Percentiles rank a stretch among this genome's conserved stretches.
These are phyloP conservation scores for Andrena praecox DNA, from an alignment of 2,888 invertebrate species.

Conservation along the genomic window DNA sequence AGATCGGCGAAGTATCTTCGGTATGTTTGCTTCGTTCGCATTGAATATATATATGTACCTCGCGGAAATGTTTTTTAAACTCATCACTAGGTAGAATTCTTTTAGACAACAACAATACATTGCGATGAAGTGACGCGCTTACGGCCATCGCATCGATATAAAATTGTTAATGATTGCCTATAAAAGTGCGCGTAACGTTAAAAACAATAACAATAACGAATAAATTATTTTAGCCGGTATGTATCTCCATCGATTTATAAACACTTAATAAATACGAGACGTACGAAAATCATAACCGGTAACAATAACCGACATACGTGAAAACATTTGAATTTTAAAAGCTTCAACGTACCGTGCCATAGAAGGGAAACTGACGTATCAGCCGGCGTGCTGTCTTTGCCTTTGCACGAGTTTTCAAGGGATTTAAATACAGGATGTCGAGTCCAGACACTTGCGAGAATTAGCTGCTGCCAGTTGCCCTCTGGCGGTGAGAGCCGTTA, in stretches of 20 bases:
- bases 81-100: constrained; percentile 75
- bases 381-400: neutral
- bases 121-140: constrained; percentile 76
- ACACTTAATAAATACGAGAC: neutral
- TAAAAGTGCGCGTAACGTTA: neutral
- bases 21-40: neutral
- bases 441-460: neutral
- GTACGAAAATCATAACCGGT: constrained; percentile 4
- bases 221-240: neutral
- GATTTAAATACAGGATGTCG: neutral
- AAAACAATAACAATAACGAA: neutral
- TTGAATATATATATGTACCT: constrained; percentile 41
- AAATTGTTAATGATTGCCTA: neutral
- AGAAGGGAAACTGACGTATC: constrained; percentile 18
- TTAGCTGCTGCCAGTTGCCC: no score
- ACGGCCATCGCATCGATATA: constrained; percentile 55
- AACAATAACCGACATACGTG: neutral
- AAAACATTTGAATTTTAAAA: constrained; percentile 50
- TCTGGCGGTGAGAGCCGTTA: no score
- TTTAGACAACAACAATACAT: constrained; percentile 78
- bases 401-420: neutral
- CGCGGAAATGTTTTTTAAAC: constrained; percentile 76
- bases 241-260: neutral
- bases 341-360: neutral
- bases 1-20: neutral